These are phyloP conservation scores for Cryptocephalus primarius DNA, from an alignment of 2,888 invertebrate species.

Conservation along the genomic window DNA sequence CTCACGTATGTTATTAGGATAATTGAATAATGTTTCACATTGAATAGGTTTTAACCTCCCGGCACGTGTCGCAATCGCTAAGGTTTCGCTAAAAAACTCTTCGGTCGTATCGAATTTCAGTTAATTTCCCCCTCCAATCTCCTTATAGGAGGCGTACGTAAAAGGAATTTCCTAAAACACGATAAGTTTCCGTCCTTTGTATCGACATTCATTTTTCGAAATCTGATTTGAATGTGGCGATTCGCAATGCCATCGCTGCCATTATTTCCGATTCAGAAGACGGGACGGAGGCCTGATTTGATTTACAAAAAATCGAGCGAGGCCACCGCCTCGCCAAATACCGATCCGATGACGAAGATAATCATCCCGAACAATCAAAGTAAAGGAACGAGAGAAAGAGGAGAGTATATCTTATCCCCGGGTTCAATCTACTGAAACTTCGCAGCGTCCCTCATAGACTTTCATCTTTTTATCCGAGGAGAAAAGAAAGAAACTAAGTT, in stretches of 20 bases:
- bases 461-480: constrained; percentile 14
- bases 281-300: constrained; percentile 5
- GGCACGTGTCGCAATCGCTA: no score
- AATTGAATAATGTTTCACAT: no score
- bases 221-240: no score
- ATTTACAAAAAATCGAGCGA: constrained; percentile 8
- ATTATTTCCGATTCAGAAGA: constrained; percentile 3
- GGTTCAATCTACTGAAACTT: constrained; percentile 14
- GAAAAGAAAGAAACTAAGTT: constrained; percentile 29
- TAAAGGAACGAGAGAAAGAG: constrained; percentile 8
- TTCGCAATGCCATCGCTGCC: not conserved
- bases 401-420: constrained; percentile 9
- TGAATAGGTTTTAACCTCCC: no score
- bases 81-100: no score
- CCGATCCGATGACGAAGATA: constrained; percentile 10
- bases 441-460: constrained; percentile 13
- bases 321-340: constrained; percentile 7
- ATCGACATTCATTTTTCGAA: no score
- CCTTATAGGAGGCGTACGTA: no score
- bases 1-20: no score
- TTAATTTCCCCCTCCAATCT: no score
- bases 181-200: no score
- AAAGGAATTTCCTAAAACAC: no score
- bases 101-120: no score
- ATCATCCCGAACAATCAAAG: constrained; percentile 14